These are phyloP conservation scores for Scolanthus callimorphus DNA, from an alignment of 92 coral and sea anemone species.

Conservation along the genomic window DNA sequence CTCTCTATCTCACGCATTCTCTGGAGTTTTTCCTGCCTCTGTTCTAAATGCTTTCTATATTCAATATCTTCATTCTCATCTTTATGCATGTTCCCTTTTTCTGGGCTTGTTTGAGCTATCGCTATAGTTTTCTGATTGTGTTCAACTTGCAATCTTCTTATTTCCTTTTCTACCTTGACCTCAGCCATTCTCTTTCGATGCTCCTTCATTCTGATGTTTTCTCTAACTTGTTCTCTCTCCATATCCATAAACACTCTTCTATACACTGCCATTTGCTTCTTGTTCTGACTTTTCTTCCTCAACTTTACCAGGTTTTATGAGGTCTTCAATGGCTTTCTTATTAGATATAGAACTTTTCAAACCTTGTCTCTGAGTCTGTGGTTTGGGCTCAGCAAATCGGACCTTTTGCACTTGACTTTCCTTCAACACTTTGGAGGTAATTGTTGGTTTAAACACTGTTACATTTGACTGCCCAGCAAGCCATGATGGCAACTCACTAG, in stretches of 20 bases:
- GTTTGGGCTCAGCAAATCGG: constrained; percentile 13
- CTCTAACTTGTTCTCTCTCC: constrained; percentile 94
- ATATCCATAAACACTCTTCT: constrained; percentile 91
- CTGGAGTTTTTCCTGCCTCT: constrained; percentile 45
- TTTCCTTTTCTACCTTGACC: constrained; percentile 88
- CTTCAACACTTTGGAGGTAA: neutral
- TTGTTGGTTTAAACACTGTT: constrained; percentile 3
- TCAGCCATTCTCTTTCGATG: constrained; percentile 92
- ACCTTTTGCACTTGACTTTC: constrained; percentile 4
- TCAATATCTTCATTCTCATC: constrained; percentile 28
- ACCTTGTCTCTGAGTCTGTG: no score
- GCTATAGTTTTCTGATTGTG: constrained; percentile 28
- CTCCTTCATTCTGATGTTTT: constrained; percentile 91
- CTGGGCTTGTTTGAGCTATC: constrained; percentile 7
- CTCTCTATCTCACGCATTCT: constrained; percentile 75
- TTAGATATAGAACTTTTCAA: neutral
- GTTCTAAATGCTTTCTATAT: constrained; percentile 18
- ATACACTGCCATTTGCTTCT: constrained; percentile 87
- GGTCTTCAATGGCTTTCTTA: constrained; percentile 46
- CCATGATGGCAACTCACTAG: constrained; percentile 22
- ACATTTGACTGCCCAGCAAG: constrained; percentile 17
- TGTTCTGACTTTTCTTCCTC: constrained; percentile 62
- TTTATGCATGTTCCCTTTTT: constrained; percentile 25
- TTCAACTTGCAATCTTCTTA: constrained; percentile 68
- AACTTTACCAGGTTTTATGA: constrained; percentile 72